phyloP scores from a whole-genome alignment of 2,888 invertebrate genomes.

The Leptodirus hochenwartii region DNA sequence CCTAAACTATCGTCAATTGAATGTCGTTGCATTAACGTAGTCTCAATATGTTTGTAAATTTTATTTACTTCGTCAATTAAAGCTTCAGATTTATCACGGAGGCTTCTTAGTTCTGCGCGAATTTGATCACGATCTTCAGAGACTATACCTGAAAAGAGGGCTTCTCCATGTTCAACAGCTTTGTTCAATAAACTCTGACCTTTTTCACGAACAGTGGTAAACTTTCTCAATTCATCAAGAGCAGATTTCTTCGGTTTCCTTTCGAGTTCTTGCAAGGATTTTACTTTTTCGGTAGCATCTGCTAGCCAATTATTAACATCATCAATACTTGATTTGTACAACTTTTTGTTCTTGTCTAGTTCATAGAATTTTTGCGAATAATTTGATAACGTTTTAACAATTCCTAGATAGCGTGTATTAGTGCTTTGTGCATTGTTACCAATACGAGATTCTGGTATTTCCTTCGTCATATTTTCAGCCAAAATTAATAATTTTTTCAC shows the following conservation, averaged over 20 bases:
- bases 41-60: slow-evolving; percentile 74
- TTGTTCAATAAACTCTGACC: slow-evolving; percentile 63
- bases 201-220: slow-evolving; percentile 54
- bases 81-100: slow-evolving; percentile 69
- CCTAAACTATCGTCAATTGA: slow-evolving; percentile 85
- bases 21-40: slow-evolving; percentile 72
- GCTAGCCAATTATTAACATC: slow-evolving; percentile 66
- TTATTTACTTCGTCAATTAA: slow-evolving; percentile 70
- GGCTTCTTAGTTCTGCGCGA: slow-evolving; percentile 58
- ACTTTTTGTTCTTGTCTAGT: slow-evolving; percentile 48
- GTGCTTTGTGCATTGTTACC: slow-evolving; percentile 66
- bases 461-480: slow-evolving; percentile 51
- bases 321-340: slow-evolving; percentile 44
- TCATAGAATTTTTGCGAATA: slow-evolving; percentile 55
- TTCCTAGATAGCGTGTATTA: slow-evolving; percentile 53
- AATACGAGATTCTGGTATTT: slow-evolving; percentile 69
- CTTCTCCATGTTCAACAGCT: slow-evolving; percentile 75
- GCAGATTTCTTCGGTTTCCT: slow-evolving; percentile 61
- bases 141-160: slow-evolving; percentile 65
- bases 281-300: slow-evolving; percentile 56
- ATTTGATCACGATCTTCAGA: slow-evolving; percentile 76
- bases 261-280: slow-evolving; percentile 51
- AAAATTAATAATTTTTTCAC: slow-evolving; percentile 47
- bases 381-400: slow-evolving; percentile 48
- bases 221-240: slow-evolving; percentile 54